Conservation (phyloP, 1,140 invertebrate species). For the Philotrypesis tridentata region DNA sequence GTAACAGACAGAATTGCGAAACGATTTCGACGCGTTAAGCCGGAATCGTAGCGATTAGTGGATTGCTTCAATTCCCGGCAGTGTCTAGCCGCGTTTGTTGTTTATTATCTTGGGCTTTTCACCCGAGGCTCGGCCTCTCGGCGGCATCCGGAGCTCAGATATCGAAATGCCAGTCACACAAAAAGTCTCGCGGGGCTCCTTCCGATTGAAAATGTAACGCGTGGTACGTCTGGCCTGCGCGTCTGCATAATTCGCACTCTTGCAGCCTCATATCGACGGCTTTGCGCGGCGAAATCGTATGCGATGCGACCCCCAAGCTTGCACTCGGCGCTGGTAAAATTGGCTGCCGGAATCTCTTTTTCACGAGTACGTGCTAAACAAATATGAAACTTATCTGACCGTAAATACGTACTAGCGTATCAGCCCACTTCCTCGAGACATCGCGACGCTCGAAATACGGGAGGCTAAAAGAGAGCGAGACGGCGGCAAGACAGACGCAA, state of each 20-base stretch:
- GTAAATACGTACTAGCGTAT: too few species aligned
- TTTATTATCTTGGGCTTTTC: background rate
- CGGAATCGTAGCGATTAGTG: background rate
- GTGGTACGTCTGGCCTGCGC: too few species aligned
- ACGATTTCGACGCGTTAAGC: background rate
- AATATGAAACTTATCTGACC: conserved; percentile 19
- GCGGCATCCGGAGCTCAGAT: background rate
- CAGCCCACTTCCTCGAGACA: background rate
- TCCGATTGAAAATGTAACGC: background rate
- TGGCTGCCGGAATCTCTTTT: too few species aligned
- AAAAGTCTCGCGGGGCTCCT: background rate
- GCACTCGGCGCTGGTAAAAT: too few species aligned
- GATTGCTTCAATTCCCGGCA: background rate
- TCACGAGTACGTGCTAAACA: conserved; percentile 24
- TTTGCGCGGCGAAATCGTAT: background rate
- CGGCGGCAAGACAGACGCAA: background rate
- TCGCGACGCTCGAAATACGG: background rate
- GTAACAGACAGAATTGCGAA: background rate
- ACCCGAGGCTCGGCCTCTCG: background rate
- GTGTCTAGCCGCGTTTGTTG: background rate
- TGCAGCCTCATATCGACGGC: too few species aligned
- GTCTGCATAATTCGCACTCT: background rate
- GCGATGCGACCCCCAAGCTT: too few species aligned
- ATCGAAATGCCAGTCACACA: background rate
- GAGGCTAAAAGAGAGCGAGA: background rate